phyloP scores from a whole-genome alignment of 2,888 invertebrate genomes.

The Nomada fabriciana region DNA sequence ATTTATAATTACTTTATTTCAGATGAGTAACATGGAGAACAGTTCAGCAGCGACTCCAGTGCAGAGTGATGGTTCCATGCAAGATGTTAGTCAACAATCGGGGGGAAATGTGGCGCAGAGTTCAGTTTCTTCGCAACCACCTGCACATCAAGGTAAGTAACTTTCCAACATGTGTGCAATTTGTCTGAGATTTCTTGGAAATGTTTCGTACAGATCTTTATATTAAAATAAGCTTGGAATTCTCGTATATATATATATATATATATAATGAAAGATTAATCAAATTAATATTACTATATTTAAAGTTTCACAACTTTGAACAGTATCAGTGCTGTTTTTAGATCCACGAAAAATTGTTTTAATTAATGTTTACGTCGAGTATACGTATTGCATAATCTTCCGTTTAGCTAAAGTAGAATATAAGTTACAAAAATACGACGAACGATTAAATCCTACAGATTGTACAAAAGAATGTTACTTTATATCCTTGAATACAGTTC shows the following conservation, averaged over 20 bases:
- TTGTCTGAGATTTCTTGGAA: conserved; percentile 3
- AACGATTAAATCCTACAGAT: background rate
- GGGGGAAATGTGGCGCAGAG: conserved; percentile 77
- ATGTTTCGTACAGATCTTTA: conserved; percentile 3
- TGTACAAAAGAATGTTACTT: background rate
- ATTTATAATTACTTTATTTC: conserved; percentile 19
- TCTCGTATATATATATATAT: background rate
- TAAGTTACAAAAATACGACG: background rate
- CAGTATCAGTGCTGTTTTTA: background rate
- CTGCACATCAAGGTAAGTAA: conserved; percentile 81
- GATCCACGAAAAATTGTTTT: background rate
- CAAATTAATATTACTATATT: background rate
- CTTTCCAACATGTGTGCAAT: conserved; percentile 7
- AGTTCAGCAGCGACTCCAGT: conserved; percentile 79
- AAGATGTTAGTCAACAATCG: conserved; percentile 80
- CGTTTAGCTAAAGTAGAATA: background rate
- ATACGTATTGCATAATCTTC: background rate
- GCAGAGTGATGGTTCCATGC: conserved; percentile 80
- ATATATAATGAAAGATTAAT: background rate
- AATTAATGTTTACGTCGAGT: too few species aligned
- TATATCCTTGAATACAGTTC: conserved; percentile 14
- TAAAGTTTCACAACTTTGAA: background rate
- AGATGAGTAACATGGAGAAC: conserved; percentile 83
- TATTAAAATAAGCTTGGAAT: background rate
- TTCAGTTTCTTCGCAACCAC: conserved; percentile 78